Percentiles rank a stretch among this genome's conserved stretches.
Evolutionary conservation across 2,113 vertebrate genomes (phyloP).

Genomic region (Sciurus niger): DNA sequence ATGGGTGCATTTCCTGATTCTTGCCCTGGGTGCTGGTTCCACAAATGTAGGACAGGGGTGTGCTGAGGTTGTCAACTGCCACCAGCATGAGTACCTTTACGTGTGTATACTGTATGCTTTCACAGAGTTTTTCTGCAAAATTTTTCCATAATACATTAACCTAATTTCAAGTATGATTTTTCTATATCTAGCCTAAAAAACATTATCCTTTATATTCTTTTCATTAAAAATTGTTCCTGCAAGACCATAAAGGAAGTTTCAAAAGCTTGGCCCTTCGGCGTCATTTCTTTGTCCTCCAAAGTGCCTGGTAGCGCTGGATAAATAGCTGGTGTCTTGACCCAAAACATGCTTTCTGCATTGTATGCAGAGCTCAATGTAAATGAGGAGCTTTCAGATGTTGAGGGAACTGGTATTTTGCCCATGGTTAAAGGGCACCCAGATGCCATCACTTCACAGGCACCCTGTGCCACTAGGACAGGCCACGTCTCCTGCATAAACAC

Average conservation of each 20-base stretch:
- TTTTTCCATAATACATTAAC: not conserved
- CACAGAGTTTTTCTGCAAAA: not conserved
- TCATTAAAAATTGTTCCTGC: not conserved
- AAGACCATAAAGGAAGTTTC: not conserved
- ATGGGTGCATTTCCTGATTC: not conserved
- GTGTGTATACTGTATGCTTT: not conserved
- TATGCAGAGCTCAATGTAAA: not conserved
- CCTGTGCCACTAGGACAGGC: not conserved
- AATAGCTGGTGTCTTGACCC: not conserved
- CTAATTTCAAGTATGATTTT: not conserved
- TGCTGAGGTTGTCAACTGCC: not conserved
- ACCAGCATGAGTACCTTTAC: not conserved
- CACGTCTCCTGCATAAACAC: not conserved
- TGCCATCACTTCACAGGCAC: not conserved
- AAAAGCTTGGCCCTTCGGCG: not conserved
- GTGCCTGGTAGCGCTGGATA: not conserved
- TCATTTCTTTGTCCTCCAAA: not conserved
- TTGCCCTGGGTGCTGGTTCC: not conserved
- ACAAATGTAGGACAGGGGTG: fast-evolving
- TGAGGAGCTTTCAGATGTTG: not conserved
- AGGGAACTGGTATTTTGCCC: not conserved
- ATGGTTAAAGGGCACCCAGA: not conserved
- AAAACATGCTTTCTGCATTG: not conserved
- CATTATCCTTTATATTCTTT: not conserved
- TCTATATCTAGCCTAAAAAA: not conserved